These are phyloP conservation scores for Cephus nigrinus DNA, from an alignment of 2,888 invertebrate genomes.

Conservation along the genomic window DNA sequence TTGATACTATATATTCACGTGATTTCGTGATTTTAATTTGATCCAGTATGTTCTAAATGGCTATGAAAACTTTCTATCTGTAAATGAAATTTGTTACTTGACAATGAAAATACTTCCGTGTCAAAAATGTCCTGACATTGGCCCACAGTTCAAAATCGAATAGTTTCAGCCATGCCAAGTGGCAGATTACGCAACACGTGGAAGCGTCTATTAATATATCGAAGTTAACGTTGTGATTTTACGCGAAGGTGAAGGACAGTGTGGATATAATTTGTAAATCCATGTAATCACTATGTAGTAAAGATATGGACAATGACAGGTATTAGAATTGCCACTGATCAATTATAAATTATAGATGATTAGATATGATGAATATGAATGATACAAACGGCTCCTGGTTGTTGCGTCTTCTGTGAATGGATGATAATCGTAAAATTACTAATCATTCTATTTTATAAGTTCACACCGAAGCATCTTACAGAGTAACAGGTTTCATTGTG, in stretches of 20 bases:
- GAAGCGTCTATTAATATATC: constrained; percentile 30
- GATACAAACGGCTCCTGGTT: not conserved
- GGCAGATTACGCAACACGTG: constrained; percentile 26
- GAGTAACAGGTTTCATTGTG: not conserved
- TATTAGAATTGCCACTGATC: not conserved
- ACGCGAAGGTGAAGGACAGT: not conserved
- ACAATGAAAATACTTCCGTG: not conserved
- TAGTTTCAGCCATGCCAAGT: constrained; percentile 11
- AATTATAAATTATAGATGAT: not conserved
- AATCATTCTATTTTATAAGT: not conserved
- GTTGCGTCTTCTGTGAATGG: not conserved
- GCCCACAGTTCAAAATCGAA: constrained; percentile 47
- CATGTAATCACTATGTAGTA: not conserved
- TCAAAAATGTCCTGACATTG: constrained; percentile 41
- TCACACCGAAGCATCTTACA: not conserved
- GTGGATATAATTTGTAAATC: not conserved
- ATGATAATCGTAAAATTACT: not conserved
- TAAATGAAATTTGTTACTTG: not conserved
- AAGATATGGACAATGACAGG: not conserved
- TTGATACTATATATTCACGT: not conserved
- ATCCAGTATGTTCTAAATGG: not conserved
- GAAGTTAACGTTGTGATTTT: not conserved
- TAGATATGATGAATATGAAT: not conserved
- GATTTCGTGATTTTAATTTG: not conserved
- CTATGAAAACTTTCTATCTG: not conserved